These are phyloP conservation scores for Nowickia ferox DNA, from an alignment of 2,888 invertebrate genomes.

Conservation along the genomic window DNA sequence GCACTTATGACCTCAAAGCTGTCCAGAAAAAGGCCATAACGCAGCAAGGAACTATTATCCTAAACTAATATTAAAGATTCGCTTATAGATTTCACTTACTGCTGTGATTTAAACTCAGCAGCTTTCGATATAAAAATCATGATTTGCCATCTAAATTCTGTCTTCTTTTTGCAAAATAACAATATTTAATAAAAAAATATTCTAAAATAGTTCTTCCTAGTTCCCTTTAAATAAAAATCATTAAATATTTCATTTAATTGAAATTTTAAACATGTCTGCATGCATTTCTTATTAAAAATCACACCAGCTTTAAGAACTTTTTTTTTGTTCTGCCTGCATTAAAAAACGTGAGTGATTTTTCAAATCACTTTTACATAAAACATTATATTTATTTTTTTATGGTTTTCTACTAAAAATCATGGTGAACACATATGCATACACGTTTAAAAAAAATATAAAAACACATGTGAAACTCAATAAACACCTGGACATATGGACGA, in stretches of 20 bases:
- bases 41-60: no score
- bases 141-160: no score
- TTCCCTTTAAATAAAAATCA: neutral
- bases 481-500: constrained; percentile 64
- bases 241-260: constrained; percentile 47
- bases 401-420: constrained; percentile 65
- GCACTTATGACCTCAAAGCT: no score
- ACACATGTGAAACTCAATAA: constrained; percentile 57
- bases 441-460: constrained; percentile 4
- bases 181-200: neutral
- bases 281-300: constrained; percentile 20
- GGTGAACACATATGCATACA: constrained; percentile 31
- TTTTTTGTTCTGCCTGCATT: neutral
- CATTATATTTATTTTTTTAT: constrained; percentile 25
- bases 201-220: neutral
- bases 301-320: constrained; percentile 30
- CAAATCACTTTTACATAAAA: constrained; percentile 64
- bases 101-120: no score
- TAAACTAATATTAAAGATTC: no score
- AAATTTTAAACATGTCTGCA: constrained; percentile 21
- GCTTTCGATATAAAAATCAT: no score
- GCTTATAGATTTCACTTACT: no score
- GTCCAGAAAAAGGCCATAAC: no score
- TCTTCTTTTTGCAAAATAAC: no score
- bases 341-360: constrained; percentile 62